Evolutionary conservation across 2,797 vertebrate genomes (phyloP).

Genomic region (Phataginus tricuspis): DNA sequence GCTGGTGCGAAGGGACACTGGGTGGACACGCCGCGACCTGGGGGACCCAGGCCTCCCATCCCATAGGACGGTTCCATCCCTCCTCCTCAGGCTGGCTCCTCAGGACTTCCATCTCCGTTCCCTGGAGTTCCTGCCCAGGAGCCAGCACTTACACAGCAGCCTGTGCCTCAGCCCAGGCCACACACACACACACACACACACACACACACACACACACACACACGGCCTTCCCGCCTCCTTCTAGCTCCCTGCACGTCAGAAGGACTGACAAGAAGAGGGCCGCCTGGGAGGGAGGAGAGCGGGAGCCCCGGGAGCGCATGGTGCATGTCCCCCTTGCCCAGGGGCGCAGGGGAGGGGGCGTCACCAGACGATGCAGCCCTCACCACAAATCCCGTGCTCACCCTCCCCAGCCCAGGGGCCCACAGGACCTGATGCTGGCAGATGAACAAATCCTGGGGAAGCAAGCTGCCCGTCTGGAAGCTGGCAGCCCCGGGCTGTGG

Average conservation of each 20-base stretch:
- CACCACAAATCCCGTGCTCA: neutral
- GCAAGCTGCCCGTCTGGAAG: neutral
- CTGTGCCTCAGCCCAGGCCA: no score
- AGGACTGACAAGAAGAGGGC: neutral
- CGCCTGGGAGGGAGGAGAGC: neutral
- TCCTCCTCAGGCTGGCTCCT: neutral
- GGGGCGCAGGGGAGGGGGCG: neutral
- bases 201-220: neutral
- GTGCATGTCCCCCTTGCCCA: neutral
- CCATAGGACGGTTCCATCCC: neutral
- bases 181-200: neutral
- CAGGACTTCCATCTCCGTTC: neutral
- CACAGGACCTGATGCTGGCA: no score
- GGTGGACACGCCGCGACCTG: fast-evolving
- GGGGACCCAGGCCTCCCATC: no score
- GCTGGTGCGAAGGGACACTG: neutral
- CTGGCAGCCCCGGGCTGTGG: no score
- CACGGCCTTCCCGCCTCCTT: neutral
- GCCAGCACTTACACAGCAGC: neutral
- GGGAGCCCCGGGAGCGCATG: neutral
- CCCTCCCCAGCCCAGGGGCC: neutral
- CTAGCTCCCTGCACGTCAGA: neutral
- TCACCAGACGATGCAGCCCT: neutral
- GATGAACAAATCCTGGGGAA: neutral
- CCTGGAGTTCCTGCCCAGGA: neutral